Evolutionary conservation across 1,140 invertebrate genomes (phyloP).

Genomic region (Zophobas morio): DNA sequence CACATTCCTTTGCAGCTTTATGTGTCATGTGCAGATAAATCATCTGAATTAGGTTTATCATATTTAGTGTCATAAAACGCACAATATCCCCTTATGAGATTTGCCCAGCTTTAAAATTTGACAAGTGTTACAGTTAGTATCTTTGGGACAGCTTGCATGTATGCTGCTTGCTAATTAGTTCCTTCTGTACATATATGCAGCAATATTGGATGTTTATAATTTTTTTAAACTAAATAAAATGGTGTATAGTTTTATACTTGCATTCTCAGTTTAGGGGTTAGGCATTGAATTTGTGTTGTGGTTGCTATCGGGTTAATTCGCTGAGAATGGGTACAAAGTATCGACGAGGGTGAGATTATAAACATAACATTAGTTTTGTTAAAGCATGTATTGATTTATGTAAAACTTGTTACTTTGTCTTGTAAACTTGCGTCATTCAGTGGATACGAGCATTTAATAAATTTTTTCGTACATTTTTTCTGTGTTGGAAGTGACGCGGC

Average conservation of each 20-base stretch:
- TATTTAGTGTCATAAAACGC: constrained; percentile 38
- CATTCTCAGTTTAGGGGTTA: constrained; percentile 7
- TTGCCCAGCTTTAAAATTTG: constrained; percentile 21
- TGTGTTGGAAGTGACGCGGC: background rate
- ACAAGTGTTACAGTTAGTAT: constrained; percentile 1
- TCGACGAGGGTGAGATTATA: constrained; percentile 7
- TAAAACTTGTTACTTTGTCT: background rate
- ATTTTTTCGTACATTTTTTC: constrained; percentile 22
- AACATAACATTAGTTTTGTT: constrained; percentile 27
- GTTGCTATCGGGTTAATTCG: no score
- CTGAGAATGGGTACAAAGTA: constrained; percentile 16
- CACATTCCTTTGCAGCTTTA: constrained; percentile 33
- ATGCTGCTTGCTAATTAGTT: constrained; percentile 35
- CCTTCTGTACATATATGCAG: constrained; percentile 33
- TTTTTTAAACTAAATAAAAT: constrained; percentile 24
- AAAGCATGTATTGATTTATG: constrained; percentile 3
- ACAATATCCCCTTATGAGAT: constrained; percentile 12
- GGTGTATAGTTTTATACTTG: constrained; percentile 27
- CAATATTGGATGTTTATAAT: constrained; percentile 38
- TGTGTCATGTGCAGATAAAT: constrained; percentile 23
- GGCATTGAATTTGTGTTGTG: background rate
- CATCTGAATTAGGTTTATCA: constrained; percentile 4
- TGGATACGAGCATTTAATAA: constrained; percentile 34
- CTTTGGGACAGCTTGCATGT: constrained; percentile 24
- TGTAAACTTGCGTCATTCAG: background rate